Conservation (phyloP, 2,113 vertebrate genomes). For the Setophaga petechia region DNA sequence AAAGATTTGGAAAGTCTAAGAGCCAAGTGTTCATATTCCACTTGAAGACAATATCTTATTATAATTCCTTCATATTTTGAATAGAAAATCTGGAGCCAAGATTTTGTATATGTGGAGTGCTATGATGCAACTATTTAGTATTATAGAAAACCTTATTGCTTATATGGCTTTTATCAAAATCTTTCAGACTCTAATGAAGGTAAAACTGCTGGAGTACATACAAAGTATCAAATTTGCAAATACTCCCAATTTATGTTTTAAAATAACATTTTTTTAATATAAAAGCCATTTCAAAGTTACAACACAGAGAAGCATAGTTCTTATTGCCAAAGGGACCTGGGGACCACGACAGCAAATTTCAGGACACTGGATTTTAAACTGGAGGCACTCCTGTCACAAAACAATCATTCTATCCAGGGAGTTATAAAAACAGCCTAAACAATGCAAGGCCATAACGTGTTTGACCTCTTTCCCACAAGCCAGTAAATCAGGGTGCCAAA, state of each 20-base stretch:
- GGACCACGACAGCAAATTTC: not conserved
- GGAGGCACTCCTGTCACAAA: not conserved
- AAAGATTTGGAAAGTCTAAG: not conserved
- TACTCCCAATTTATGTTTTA: not conserved
- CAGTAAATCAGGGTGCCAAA: slow-evolving; percentile 12
- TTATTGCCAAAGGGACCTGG: not conserved
- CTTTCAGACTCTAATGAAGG: not conserved
- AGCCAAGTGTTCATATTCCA: not conserved
- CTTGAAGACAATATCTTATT: not conserved
- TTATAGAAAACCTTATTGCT: not conserved
- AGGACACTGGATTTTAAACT: slow-evolving; percentile 12
- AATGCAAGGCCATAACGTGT: slow-evolving; percentile 8
- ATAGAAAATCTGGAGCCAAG: not conserved
- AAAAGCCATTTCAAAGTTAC: not conserved
- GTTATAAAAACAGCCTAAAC: not conserved
- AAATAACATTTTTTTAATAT: slow-evolving; percentile 4
- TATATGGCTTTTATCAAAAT: not conserved
- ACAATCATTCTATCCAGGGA: not conserved
- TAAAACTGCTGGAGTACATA: not conserved
- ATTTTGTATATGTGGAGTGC: not conserved
- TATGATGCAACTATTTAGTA: not conserved
- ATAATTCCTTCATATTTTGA: not conserved
- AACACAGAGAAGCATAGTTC: not conserved
- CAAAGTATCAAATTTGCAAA: not conserved
- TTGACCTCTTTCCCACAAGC: slow-evolving; percentile 19